These are phyloP conservation scores for Drosophila obscura DNA, from an alignment of 1,140 invertebrate genomes.

Conservation along the genomic window DNA sequence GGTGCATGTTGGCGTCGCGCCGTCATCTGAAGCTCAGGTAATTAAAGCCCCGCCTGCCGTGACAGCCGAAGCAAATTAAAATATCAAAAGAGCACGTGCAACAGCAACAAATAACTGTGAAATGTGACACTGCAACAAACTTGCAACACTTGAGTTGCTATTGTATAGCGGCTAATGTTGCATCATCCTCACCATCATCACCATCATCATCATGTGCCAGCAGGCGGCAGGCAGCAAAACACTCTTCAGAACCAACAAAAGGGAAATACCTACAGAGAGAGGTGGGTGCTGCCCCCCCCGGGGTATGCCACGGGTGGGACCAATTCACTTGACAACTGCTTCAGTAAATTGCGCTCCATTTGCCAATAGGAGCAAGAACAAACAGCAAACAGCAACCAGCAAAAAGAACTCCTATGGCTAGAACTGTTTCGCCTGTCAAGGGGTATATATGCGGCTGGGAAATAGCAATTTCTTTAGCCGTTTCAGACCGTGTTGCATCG, in stretches of 20 bases:
- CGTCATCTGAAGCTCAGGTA: constrained; percentile 38
- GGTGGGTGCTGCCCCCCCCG: not conserved
- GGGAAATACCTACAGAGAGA: constrained; percentile 13
- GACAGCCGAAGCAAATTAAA: constrained; percentile 63
- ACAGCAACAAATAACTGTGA: constrained; percentile 67
- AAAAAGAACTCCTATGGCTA: constrained; percentile 42
- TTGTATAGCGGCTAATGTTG: constrained; percentile 35
- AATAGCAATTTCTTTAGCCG: too few relatives aligned
- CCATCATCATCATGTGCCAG: constrained; percentile 6
- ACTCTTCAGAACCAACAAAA: constrained; percentile 25
- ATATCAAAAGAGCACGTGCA: constrained; percentile 70
- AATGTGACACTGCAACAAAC: constrained; percentile 66
- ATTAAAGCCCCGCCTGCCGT: constrained; percentile 66
- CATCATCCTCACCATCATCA: constrained; percentile 41
- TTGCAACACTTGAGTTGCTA: constrained; percentile 56
- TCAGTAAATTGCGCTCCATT: constrained; percentile 44
- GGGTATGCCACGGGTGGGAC: constrained; percentile 9
- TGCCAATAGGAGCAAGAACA: constrained; percentile 50
- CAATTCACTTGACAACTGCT: constrained; percentile 21
- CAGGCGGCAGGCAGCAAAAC: not conserved
- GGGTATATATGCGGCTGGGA: too few relatives aligned
- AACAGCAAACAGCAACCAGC: constrained; percentile 10
- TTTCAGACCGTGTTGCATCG: too few relatives aligned
- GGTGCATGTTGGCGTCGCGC: constrained; percentile 48
- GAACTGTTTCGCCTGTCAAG: constrained; percentile 40